phyloP scores from a whole-genome alignment of 2,888 invertebrate genomes.

The Diabrotica balteata region DNA sequence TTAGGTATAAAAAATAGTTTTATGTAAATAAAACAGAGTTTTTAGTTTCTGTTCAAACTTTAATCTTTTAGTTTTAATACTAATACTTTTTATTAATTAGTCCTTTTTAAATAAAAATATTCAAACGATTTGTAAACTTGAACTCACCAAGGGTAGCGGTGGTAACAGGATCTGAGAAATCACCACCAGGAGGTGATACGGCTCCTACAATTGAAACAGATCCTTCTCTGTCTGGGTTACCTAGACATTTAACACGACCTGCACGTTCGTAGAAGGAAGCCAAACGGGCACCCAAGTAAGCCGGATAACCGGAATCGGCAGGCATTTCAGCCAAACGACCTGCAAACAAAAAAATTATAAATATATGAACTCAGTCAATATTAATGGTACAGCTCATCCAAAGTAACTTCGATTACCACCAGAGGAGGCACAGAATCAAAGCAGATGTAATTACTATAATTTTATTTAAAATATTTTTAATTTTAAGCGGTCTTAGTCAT shows the following conservation, averaged over 20 bases:
- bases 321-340: constrained; percentile 99
- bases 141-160: constrained; percentile 83
- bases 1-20: too few species aligned
- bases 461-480: too few species aligned
- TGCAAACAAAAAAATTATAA: constrained; percentile 15
- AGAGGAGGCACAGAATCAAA: too few species aligned
- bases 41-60: too few species aligned
- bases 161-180: constrained; percentile 99
- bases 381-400: too few species aligned
- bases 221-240: constrained; percentile 98
- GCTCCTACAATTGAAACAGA: constrained; percentile 99
- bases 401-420: too few species aligned
- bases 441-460: too few species aligned
- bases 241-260: constrained; percentile 95
- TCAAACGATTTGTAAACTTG: not conserved
- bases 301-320: constrained; percentile 98
- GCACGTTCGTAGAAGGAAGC: constrained; percentile 99
- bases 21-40: too few species aligned
- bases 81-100: not conserved
- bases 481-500: too few species aligned
- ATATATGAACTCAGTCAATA: too few species aligned
- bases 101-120: not conserved
- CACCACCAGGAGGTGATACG: constrained; percentile 99
- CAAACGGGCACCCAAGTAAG: constrained; percentile 96
- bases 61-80: too few species aligned